Percentiles rank a stretch among this genome's conserved stretches.
Evolutionary conservation across 2,113 vertebrate genomes (phyloP).

Genomic region (Megaceryle torquata): DNA sequence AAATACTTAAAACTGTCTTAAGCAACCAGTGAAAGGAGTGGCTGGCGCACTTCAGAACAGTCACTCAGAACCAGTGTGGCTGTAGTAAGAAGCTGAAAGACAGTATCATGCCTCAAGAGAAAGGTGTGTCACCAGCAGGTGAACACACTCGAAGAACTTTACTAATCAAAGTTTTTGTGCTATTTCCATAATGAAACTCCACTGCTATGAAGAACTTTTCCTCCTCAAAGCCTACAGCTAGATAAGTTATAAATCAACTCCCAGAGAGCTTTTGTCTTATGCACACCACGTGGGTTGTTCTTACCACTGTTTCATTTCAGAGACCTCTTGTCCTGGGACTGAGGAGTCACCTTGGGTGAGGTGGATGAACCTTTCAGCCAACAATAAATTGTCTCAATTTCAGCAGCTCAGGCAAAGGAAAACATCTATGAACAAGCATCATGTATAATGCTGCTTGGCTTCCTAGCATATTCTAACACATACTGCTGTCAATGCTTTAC

Average conservation of each 20-base stretch:
- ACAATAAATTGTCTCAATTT: neutral
- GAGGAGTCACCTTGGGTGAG: accelerated
- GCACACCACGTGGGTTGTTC: accelerated
- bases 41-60: neutral
- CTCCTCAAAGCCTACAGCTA: neutral
- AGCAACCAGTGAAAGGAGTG: neutral
- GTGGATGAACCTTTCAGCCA: neutral
- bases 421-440: neutral
- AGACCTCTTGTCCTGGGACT: neutral
- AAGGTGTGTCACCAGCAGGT: neutral
- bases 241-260: neutral
- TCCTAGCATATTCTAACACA: neutral
- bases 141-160: neutral
- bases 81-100: neutral
- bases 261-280: neutral
- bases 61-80: neutral
- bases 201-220: neutral
- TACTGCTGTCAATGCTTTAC: neutral
- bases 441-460: neutral
- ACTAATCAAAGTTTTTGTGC: neutral
- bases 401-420: neutral
- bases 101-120: neutral
- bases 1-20: neutral
- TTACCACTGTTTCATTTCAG: neutral
- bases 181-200: neutral